A percentile compares a stretch with the other conserved stretches of the same genome.
phyloP scores from a whole-genome alignment of 2,113 vertebrate species.

The Dermatemys mawii region DNA sequence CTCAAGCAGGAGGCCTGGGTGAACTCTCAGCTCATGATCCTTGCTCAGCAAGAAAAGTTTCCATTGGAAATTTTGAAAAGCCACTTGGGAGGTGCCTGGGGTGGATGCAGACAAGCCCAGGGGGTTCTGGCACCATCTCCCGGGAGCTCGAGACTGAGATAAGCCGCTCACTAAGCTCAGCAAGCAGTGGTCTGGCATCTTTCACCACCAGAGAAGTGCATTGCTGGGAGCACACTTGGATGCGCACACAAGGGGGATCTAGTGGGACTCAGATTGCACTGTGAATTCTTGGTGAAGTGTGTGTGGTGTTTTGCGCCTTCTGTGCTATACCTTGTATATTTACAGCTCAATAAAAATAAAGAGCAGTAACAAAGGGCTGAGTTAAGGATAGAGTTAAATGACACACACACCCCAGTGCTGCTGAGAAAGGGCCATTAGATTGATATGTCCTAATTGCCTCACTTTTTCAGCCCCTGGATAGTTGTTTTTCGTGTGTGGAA shows the following conservation, averaged over 20 bases:
- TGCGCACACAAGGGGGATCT: not conserved
- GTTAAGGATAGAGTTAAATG: not conserved
- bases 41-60: not conserved
- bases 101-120: not conserved
- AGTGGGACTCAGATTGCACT: not conserved
- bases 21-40: not conserved
- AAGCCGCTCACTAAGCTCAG: not conserved
- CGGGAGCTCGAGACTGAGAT: not conserved
- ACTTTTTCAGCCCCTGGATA: not conserved
- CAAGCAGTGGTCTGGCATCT: not conserved
- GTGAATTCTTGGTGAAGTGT: not conserved
- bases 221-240: not conserved
- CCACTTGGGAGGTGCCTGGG: not conserved
- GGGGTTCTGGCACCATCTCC: not conserved
- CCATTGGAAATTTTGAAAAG: not conserved
- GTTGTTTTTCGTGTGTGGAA: not conserved
- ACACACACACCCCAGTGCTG: not conserved
- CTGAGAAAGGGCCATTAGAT: not conserved
- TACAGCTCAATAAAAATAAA: not conserved
- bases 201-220: not conserved
- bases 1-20: not conserved
- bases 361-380: not conserved
- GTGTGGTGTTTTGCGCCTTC: not conserved
- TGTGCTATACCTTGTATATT: not conserved
- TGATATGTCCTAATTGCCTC: not conserved